Evolutionary conservation across 2,888 invertebrate species (phyloP).

Genomic region (Protula sp.): DNA sequence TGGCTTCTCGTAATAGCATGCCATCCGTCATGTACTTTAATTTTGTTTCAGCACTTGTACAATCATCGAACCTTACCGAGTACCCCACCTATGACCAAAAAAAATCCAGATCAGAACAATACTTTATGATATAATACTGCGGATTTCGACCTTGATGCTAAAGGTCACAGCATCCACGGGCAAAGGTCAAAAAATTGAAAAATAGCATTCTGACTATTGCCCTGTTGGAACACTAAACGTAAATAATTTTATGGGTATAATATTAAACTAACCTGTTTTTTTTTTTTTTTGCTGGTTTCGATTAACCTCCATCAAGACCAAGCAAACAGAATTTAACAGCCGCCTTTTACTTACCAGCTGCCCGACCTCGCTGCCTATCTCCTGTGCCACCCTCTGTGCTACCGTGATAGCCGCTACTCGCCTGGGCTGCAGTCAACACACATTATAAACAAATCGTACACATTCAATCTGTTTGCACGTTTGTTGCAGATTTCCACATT

Average conservation of each 20-base stretch:
- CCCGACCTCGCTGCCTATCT: slow-evolving; percentile 57
- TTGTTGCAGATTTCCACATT: neutral
- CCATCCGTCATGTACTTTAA: slow-evolving; percentile 91
- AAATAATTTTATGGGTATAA: no score
- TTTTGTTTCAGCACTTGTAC: slow-evolving; percentile 72
- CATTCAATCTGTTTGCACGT: neutral
- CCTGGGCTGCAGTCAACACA: slow-evolving; percentile 43
- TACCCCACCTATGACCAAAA: slow-evolving; percentile 51
- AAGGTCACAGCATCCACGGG: no score
- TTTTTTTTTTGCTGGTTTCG: no score
- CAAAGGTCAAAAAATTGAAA: no score
- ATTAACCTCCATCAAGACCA: no score
- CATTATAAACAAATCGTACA: neutral
- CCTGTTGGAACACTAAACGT: no score
- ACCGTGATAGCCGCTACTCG: slow-evolving; percentile 56
- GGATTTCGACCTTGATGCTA: no score
- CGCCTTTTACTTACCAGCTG: slow-evolving; percentile 60
- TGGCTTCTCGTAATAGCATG: slow-evolving; percentile 84
- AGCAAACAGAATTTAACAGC: no score
- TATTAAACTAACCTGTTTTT: no score
- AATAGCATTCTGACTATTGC: no score
- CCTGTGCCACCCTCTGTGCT: slow-evolving; percentile 58
- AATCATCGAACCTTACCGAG: slow-evolving; percentile 83
- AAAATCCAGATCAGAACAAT: neutral
- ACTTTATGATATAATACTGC: neutral